These are phyloP conservation scores for Drosophila neotestacea DNA, from an alignment of 2,888 invertebrate genomes.

Conservation along the genomic window DNA sequence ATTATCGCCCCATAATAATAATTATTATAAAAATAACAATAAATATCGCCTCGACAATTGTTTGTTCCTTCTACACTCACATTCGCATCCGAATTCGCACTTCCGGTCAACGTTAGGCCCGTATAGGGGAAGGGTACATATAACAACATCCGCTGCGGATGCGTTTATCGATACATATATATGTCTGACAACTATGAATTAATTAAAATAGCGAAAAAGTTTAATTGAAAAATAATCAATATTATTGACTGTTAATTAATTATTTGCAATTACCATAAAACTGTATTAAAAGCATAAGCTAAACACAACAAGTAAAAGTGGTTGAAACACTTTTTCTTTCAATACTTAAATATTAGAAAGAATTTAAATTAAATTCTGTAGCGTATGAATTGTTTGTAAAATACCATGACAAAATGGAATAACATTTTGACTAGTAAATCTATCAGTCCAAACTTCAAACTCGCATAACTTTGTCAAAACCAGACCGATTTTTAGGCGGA, in stretches of 20 bases:
- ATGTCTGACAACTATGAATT: conserved; percentile 19
- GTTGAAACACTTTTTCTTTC: neutral
- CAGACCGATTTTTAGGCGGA: too few relatives aligned
- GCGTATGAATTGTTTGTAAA: too few relatives aligned
- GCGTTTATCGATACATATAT: conserved; percentile 25
- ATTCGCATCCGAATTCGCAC: conserved; percentile 5
- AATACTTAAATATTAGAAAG: too few relatives aligned
- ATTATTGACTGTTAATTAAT: conserved; percentile 26
- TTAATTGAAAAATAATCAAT: conserved; percentile 34
- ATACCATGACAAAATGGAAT: too few relatives aligned
- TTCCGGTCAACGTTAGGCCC: neutral
- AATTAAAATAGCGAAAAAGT: conserved; percentile 22
- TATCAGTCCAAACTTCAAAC: too few relatives aligned
- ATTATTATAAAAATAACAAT: conserved; percentile 13
- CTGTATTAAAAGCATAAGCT: neutral
- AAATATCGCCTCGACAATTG: conserved; percentile 10
- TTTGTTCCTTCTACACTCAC: conserved; percentile 14
- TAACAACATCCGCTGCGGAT: conserved; percentile 21
- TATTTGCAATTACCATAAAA: neutral
- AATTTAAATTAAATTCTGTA: too few relatives aligned
- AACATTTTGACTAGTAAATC: too few relatives aligned
- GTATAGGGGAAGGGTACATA: neutral
- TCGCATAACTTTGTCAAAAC: too few relatives aligned
- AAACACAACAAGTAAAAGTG: neutral
- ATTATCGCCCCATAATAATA: conserved; percentile 10